These are phyloP conservation scores for Drosophila ustulata DNA, from an alignment of 2,888 invertebrate genomes.

Conservation along the genomic window DNA sequence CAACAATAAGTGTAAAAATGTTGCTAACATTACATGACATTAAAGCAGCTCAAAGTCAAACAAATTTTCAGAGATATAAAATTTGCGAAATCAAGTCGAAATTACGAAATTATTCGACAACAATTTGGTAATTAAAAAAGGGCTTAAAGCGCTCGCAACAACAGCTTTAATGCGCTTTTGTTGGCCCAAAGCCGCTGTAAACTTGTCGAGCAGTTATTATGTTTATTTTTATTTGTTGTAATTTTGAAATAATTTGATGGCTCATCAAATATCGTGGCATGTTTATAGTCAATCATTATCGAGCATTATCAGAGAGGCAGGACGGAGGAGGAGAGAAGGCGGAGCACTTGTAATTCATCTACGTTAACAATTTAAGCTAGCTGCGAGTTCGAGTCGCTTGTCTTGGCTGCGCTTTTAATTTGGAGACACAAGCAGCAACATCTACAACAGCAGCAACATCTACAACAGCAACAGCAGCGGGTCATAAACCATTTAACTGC, in stretches of 20 bases:
- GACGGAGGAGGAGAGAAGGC: too few species aligned
- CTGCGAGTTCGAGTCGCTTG: background rate
- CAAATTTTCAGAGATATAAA: background rate
- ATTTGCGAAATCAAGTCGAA: background rate
- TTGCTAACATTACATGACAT: too few species aligned
- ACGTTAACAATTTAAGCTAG: constrained; percentile 21
- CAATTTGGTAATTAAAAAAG: background rate
- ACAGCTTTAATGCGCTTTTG: background rate
- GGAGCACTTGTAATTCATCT: constrained; percentile 18
- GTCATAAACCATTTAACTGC: constrained; percentile 65
- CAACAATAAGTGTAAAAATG: too few species aligned
- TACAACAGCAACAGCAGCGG: constrained; percentile 14
- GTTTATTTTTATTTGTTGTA: background rate
- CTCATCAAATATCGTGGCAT: background rate
- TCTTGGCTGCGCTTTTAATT: constrained; percentile 37
- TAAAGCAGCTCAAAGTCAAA: too few species aligned
- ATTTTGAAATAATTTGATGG: constrained; percentile 2
- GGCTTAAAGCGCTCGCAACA: background rate
- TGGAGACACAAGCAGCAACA: constrained; percentile 20
- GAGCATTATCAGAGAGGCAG: constrained; percentile 1
- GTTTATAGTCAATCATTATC: constrained; percentile 14
- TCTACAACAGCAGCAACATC: constrained; percentile 1
- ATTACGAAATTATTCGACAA: background rate
- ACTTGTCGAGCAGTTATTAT: background rate
- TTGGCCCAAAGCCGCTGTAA: background rate